Percentiles rank a stretch among this genome's conserved stretches.
These are phyloP conservation scores for Paralinhomoeus sp. DNA, from an alignment of 2,888 invertebrate genomes.

Conservation along the genomic window DNA sequence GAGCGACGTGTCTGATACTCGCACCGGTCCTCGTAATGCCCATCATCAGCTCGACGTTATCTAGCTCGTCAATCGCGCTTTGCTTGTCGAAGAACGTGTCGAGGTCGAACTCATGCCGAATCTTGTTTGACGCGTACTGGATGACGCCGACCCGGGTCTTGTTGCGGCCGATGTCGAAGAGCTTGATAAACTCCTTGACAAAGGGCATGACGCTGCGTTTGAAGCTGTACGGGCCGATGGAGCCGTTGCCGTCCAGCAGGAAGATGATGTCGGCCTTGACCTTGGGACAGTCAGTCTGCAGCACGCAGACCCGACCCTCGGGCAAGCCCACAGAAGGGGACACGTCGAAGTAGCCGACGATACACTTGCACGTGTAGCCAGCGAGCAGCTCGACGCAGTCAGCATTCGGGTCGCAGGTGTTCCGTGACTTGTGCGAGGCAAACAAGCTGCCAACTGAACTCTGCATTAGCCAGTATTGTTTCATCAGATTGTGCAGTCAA, in stretches of 20 bases:
- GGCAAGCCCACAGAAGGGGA: constrained; percentile 20
- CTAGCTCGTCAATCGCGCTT: constrained; percentile 9
- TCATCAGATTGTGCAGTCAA: too few relatives aligned
- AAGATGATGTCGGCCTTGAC: constrained; percentile 24
- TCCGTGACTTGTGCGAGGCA: constrained; percentile 12
- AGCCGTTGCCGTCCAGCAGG: constrained; percentile 24
- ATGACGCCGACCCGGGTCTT: constrained; percentile 24
- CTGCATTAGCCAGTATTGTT: too few relatives aligned
- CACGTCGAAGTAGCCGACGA: constrained; percentile 23
- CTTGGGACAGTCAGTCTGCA: constrained; percentile 22
- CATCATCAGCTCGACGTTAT: constrained; percentile 19
- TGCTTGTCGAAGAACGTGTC: constrained; percentile 10
- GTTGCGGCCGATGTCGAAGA: constrained; percentile 22
- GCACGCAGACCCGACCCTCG: constrained; percentile 24
- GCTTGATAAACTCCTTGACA: constrained; percentile 22
- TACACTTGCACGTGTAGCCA: constrained; percentile 12
- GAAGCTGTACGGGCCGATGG: constrained; percentile 24
- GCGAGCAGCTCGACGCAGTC: constrained; percentile 21
- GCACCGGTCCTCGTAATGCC: constrained; percentile 23
- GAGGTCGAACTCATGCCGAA: constrained; percentile 24
- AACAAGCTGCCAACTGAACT: too few relatives aligned
- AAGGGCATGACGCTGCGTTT: constrained; percentile 22
- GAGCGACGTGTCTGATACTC: constrained; percentile 25
- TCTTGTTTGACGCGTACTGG: constrained; percentile 24
- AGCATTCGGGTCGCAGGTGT: constrained; percentile 25